Conservation (phyloP, 1,140 invertebrate genomes). For the Panagrolaimus sp. region DNA sequence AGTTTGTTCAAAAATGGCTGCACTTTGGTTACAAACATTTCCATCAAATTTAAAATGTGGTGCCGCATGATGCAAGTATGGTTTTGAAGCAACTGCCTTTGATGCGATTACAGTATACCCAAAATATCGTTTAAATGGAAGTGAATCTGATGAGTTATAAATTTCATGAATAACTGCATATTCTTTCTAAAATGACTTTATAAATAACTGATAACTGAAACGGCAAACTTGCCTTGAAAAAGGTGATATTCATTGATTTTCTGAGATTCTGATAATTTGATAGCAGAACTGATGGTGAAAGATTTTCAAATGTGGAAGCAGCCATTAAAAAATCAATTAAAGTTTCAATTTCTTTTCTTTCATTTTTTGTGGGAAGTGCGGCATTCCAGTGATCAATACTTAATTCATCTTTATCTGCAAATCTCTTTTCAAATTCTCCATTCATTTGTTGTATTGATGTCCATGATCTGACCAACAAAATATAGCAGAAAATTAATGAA, state of each 20-base stretch:
- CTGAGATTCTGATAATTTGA: conserved; percentile 13
- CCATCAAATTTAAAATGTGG: conserved; percentile 42
- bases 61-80: conserved; percentile 37
- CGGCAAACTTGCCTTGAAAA: conserved; percentile 25
- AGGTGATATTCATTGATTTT: conserved; percentile 26
- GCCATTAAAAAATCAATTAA: conserved; percentile 8
- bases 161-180: conserved; percentile 38
- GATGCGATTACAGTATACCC: conserved; percentile 33
- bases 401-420: conserved; percentile 25
- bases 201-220: conserved; percentile 11
- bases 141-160: neutral
- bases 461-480: neutral
- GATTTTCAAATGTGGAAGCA: conserved; percentile 19
- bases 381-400: conserved; percentile 25
- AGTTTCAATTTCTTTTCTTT: conserved; percentile 23
- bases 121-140: conserved; percentile 35
- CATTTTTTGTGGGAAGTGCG: conserved; percentile 31
- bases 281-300: conserved; percentile 9
- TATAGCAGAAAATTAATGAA: neutral
- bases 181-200: too few relatives aligned
- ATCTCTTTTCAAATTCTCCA: conserved; percentile 21
- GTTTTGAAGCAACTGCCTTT: neutral
- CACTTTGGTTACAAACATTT: conserved; percentile 38
- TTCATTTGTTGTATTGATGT: conserved; percentile 14
- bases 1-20: conserved; percentile 35